Conservation (phyloP, 2,113 vertebrate species). For the Mastomys coucha region DNA sequence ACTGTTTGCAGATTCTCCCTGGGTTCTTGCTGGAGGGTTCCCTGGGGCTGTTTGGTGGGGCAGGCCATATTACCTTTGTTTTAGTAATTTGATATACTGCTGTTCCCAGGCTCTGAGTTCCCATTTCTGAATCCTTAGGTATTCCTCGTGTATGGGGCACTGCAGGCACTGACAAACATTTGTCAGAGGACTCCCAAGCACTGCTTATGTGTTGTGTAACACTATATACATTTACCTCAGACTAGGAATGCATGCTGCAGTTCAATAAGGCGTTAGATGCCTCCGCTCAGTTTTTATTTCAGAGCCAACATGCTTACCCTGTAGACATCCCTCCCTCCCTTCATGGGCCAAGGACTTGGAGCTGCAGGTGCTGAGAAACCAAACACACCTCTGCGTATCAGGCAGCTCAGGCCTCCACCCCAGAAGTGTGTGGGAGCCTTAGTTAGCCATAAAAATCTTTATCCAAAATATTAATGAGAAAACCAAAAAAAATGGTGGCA, state of each 20-base stretch:
- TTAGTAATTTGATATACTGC: background rate
- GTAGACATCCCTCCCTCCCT: background rate
- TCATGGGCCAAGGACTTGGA: background rate
- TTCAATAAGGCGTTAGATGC: background rate
- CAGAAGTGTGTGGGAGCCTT: background rate
- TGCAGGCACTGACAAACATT: background rate
- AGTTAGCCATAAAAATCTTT: constrained; percentile 18
- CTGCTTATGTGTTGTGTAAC: background rate
- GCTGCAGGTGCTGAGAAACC: background rate
- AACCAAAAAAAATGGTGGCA: background rate
- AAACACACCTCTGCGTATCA: too few species aligned
- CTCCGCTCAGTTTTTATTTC: background rate
- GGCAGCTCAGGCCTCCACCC: background rate
- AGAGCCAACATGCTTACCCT: background rate
- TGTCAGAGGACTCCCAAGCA: constrained; percentile 4
- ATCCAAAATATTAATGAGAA: background rate
- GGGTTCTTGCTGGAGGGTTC: background rate
- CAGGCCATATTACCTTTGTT: background rate
- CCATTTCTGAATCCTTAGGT: background rate
- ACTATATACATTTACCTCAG: background rate
- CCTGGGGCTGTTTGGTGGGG: background rate
- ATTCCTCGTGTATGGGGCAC: background rate
- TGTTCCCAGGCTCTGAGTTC: background rate
- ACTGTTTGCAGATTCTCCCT: background rate
- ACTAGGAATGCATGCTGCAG: background rate